Percentiles rank a stretch among this genome's conserved stretches.
phyloP scores from a whole-genome alignment of 2,888 invertebrate species.

The Troilus luridus region DNA sequence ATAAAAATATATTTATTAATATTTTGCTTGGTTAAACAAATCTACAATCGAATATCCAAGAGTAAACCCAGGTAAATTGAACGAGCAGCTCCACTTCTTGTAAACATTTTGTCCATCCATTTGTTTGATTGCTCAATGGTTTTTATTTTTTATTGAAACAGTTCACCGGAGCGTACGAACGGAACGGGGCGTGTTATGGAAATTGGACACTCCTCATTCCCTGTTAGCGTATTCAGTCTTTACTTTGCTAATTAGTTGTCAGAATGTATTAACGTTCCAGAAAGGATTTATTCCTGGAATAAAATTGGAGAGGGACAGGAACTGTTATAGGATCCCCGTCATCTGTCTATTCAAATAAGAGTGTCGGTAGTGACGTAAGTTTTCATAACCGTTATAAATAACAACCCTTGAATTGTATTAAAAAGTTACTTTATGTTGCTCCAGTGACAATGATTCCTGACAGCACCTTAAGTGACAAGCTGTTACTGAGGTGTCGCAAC shows the following conservation, averaged over 20 bases:
- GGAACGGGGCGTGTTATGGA: background rate
- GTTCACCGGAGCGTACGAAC: background rate
- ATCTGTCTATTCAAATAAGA: background rate
- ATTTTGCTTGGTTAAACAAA: background rate
- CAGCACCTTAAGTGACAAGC: no score
- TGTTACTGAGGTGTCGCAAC: no score
- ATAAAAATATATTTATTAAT: background rate
- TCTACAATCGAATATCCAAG: background rate
- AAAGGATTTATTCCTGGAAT: background rate
- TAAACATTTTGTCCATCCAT: conserved; percentile 31
- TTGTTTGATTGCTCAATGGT: background rate
- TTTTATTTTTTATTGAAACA: conserved; percentile 7
- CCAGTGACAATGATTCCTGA: no score
- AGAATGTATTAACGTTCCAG: background rate
- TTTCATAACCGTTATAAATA: no score
- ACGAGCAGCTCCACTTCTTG: background rate
- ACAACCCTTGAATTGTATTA: no score
- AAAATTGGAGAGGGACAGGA: background rate
- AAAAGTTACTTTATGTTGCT: no score
- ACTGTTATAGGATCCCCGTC: background rate
- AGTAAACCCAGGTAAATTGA: background rate
- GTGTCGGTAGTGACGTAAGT: no score
- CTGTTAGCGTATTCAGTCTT: background rate
- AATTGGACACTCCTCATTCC: background rate
- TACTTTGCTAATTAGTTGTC: conserved; percentile 7